phyloP scores from a whole-genome alignment of 2,797 vertebrate genomes.

The Cygnus olor region DNA sequence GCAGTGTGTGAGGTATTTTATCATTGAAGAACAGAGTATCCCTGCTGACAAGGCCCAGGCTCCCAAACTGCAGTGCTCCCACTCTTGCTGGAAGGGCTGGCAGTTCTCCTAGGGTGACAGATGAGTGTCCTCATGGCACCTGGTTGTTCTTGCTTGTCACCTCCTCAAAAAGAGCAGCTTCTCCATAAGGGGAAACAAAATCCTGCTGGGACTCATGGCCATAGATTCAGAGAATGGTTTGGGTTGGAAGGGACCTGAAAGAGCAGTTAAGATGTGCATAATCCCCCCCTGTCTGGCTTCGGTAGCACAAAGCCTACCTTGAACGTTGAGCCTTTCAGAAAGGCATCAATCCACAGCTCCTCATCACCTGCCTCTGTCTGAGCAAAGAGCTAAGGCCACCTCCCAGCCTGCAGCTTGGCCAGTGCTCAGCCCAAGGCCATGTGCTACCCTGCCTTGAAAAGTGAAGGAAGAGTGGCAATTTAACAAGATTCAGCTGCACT shows the following conservation, averaged over 20 bases:
- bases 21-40: neutral
- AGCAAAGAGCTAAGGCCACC: neutral
- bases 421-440: neutral
- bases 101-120: neutral
- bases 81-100: neutral
- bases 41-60: neutral
- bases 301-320: neutral
- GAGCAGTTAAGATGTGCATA: too few species aligned
- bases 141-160: neutral
- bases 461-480: neutral
- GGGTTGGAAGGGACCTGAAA: too few species aligned
- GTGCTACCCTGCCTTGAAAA: neutral
- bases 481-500: neutral
- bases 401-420: neutral
- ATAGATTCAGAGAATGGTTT: too few species aligned
- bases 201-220: neutral
- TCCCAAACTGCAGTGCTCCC: neutral
- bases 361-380: neutral
- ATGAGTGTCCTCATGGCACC: fast-evolving
- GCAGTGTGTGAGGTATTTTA: fast-evolving
- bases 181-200: neutral
- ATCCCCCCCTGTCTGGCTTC: neutral
- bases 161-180: neutral
- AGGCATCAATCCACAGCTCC: neutral
- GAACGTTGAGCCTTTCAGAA: neutral